phyloP scores from a whole-genome alignment of 2,797 vertebrate genomes.

The Rhabdomys pumilio region DNA sequence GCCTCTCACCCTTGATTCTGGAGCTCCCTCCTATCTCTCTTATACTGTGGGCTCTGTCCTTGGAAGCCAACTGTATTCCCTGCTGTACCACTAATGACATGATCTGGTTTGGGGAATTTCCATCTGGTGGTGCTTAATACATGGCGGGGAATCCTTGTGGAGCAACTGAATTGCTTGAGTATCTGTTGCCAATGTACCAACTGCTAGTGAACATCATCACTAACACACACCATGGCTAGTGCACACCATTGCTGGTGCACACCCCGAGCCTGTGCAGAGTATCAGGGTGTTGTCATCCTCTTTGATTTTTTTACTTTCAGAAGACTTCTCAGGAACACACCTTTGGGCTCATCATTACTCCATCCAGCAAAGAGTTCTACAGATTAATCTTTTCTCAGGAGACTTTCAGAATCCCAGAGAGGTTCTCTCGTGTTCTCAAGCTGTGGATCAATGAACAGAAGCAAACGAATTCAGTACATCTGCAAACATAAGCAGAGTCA shows the following conservation, averaged over 20 bases:
- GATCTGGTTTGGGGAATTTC: background rate
- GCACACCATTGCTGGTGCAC: background rate
- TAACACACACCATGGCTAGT: background rate
- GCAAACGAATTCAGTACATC: slow-evolving; percentile 61
- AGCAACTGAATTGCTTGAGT: background rate
- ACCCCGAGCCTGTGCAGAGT: background rate
- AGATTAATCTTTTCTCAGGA: slow-evolving; percentile 17
- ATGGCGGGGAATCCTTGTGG: background rate
- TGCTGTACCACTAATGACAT: too few relatives aligned
- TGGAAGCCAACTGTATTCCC: background rate
- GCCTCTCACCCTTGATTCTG: background rate
- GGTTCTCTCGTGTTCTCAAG: background rate
- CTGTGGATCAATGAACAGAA: background rate
- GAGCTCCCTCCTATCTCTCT: background rate
- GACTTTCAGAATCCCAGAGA: background rate
- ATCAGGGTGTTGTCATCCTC: background rate
- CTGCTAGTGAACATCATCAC: background rate
- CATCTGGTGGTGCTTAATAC: background rate
- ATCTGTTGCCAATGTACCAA: rapidly evolving
- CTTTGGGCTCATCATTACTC: background rate
- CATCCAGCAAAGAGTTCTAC: background rate
- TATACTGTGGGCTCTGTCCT: background rate
- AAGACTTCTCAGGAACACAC: background rate
- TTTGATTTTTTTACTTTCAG: slow-evolving; percentile 40
- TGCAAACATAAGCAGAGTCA: background rate